Evolutionary conservation across 2,113 vertebrate genomes (phyloP), one percentile per base, ranked within the genome.

Genomic region (Struthio camelus): DNA sequence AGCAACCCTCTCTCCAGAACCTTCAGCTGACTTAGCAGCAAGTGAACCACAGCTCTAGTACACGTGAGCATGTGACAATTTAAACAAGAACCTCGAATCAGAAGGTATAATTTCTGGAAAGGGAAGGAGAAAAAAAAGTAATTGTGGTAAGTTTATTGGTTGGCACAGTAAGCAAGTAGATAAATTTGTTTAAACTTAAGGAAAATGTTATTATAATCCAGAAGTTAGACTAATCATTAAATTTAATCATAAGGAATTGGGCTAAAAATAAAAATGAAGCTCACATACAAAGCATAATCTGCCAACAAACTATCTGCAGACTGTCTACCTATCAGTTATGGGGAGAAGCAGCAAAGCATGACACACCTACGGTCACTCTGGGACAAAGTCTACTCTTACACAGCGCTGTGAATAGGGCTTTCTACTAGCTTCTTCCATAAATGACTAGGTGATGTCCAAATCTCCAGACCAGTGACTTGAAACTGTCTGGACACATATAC

Each of bases 31-130:
- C 98, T 98, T 5, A 99, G 83, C 65, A 99, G 97, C 6, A 99
- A 97, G 93, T 99, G 99, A 86, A 99, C 93, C 84, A 98, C 97
- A 4, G 98, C 95, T 25, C 99, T 97, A 16, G 99, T 89, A 86
- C 99, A 99, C 0, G 98, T 99, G 93, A 99, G 94, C 97, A 97
- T 97, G 96, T 99, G 98, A 64, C 99, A 99, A 13, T 94, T 96
- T 83, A 99, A 96, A 92, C 99, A 99, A 11, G 99, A 99, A 2
- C 99, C 99, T 17, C 99, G 98, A 46, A 99, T 98, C 34, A 99
- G 83, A 83, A 99, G 93, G 97, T 98, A 99, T 20, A 99, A 95
- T 97, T 98, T 98, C 98, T 99, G 93, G 30, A 85, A 71, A 91
- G n/a, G 48, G 92, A 86, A 58, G 3, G 13, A 32, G 13, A 6